These are phyloP conservation scores for Lipotes vexillifer DNA, from an alignment of 2,113 vertebrate genomes.

Conservation along the genomic window DNA sequence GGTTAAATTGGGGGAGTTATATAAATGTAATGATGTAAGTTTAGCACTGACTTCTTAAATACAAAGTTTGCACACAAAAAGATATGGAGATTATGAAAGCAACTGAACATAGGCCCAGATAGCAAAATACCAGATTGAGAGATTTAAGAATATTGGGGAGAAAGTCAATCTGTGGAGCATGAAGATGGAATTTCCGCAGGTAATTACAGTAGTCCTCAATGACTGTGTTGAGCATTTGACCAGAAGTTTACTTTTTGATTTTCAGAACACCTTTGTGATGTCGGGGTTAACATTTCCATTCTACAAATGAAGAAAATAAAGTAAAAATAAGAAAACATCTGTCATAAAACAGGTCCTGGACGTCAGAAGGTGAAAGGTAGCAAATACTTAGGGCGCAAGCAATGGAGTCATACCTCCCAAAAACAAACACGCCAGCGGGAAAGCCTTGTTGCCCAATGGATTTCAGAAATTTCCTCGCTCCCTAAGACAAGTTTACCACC, in stretches of 20 bases:
- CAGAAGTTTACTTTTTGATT: neutral
- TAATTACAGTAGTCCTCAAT: too few relatives aligned
- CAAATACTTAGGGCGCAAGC: neutral
- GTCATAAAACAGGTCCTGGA: neutral
- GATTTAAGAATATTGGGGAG: neutral
- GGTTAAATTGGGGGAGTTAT: too few relatives aligned
- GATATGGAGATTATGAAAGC: neutral
- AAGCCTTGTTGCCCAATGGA: rapidly evolving
- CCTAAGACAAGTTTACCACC: neutral
- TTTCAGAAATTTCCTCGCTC: neutral
- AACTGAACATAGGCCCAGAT: neutral
- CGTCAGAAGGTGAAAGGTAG: neutral
- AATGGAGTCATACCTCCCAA: rapidly evolving
- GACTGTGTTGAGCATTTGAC: too few relatives aligned
- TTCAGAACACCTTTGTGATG: neutral
- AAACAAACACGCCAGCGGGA: rapidly evolving
- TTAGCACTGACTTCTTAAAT: neutral
- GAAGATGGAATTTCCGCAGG: neutral
- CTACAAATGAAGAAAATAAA: neutral
- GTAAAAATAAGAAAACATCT: neutral
- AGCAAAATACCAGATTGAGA: neutral
- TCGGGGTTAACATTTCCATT: neutral
- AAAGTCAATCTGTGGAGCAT: neutral
- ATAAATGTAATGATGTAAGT: neutral
- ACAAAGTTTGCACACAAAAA: neutral